phyloP scores from a whole-genome alignment of 2,888 invertebrate species.

The Chrysolina haemoptera region DNA sequence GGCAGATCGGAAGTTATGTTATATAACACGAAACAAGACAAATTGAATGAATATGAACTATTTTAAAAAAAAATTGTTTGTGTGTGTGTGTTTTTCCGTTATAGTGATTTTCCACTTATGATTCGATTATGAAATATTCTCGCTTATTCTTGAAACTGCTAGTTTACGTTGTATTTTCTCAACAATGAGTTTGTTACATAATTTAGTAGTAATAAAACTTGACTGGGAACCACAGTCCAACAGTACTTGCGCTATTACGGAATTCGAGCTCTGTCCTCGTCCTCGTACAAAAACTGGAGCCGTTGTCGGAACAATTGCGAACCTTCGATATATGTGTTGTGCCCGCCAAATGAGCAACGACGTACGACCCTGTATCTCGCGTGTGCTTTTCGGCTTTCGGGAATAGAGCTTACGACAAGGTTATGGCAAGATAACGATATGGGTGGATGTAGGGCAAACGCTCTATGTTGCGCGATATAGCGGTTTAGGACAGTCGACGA shows the following conservation, averaged over 20 bases:
- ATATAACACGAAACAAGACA: slow-evolving; percentile 41
- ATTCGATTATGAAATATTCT: slow-evolving; percentile 1
- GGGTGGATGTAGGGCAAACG: slow-evolving; percentile 16
- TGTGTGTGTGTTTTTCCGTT: no score
- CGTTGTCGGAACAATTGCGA: slow-evolving; percentile 44
- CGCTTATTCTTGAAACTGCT: slow-evolving; percentile 22
- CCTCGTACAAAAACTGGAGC: no score
- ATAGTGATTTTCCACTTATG: slow-evolving; percentile 36
- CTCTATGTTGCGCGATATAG: slow-evolving; percentile 2
- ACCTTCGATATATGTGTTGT: slow-evolving; percentile 13
- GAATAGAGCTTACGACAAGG: not conserved
- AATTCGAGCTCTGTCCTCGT: no score
- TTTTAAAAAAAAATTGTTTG: no score
- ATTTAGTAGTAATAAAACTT: slow-evolving; percentile 36
- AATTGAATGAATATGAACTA: slow-evolving; percentile 21
- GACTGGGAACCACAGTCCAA: slow-evolving; percentile 43
- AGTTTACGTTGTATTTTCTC: slow-evolving; percentile 28
- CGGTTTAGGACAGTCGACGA: not conserved
- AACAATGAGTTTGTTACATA: slow-evolving; percentile 39
- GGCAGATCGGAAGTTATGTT: slow-evolving; percentile 42
- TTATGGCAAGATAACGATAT: slow-evolving; percentile 1
- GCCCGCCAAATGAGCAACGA: slow-evolving; percentile 23
- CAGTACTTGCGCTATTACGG: not conserved
- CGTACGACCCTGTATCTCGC: slow-evolving; percentile 21
- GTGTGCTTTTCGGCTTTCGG: slow-evolving; percentile 19